phyloP scores from a whole-genome alignment of 2,888 invertebrate genomes.

The Apotomis betuletana region DNA sequence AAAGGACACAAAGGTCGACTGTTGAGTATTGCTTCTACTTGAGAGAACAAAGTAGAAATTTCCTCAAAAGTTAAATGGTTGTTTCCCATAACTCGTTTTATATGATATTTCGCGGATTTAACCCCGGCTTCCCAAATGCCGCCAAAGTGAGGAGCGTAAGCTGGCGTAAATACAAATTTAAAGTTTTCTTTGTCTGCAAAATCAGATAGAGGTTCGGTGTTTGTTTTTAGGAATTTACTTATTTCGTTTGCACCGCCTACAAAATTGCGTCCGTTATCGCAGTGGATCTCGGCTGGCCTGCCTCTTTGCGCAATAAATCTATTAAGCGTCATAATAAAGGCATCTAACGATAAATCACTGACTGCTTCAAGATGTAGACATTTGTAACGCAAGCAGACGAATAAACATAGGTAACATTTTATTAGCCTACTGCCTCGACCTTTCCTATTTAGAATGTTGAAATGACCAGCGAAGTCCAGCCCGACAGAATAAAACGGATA shows the following conservation, averaged over 20 bases:
- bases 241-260: constrained; percentile 48
- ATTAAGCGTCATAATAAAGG: constrained; percentile 35
- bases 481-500: constrained; percentile 35
- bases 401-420: constrained; percentile 39
- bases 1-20: too few species aligned
- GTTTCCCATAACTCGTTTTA: too few species aligned
- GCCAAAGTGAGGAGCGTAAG: neutral
- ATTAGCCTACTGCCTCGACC: constrained; percentile 19
- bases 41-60: too few species aligned
- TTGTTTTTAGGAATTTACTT: constrained; percentile 43
- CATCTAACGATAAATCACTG: constrained; percentile 47
- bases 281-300: constrained; percentile 49
- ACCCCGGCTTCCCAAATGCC: too few species aligned
- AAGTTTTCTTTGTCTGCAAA: constrained; percentile 46
- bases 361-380: constrained; percentile 29
- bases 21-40: too few species aligned
- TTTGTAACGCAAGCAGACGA: constrained; percentile 1
- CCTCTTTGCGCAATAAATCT: constrained; percentile 37
- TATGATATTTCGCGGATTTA: too few species aligned
- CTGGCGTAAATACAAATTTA: constrained; percentile 3
- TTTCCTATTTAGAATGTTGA: too few species aligned
- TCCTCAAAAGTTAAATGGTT: too few species aligned
- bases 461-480: too few species aligned
- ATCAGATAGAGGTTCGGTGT: constrained; percentile 40
- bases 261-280: constrained; percentile 52